Evolutionary conservation across 1,140 invertebrate genomes (phyloP).

Genomic region (Calosoma granatense): DNA sequence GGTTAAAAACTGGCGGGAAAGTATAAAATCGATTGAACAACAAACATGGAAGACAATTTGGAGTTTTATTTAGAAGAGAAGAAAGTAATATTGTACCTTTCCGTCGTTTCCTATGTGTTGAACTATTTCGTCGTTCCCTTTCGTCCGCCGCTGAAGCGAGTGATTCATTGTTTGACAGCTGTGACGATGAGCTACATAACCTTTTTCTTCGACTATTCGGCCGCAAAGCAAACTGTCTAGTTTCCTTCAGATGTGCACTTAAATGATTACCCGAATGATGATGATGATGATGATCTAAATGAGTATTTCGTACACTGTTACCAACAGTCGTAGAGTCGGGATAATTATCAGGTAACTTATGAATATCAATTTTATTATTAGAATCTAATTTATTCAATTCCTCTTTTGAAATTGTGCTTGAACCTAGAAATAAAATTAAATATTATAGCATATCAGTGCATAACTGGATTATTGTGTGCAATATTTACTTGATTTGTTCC

Average conservation of each 20-base stretch:
- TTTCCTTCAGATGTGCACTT: not conserved
- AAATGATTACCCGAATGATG: not conserved
- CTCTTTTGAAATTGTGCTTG: not conserved
- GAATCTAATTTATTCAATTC: not conserved
- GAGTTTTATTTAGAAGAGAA: too few relatives aligned
- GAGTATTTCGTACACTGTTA: constrained; percentile 2
- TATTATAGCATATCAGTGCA: not conserved
- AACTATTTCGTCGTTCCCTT: not conserved
- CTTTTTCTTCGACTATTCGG: constrained; percentile 30
- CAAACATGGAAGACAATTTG: too few relatives aligned
- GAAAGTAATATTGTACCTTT: too few relatives aligned
- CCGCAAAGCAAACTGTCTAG: not conserved
- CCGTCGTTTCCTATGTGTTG: too few relatives aligned
- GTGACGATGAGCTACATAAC: constrained; percentile 30
- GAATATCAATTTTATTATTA: not conserved
- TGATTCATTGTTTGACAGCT: constrained; percentile 27
- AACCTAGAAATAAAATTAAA: not conserved
- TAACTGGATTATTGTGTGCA: not conserved
- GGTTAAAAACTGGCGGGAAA: too few relatives aligned
- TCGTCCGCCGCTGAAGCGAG: constrained; percentile 21
- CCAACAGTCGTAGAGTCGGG: not conserved
- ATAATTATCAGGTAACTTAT: not conserved
- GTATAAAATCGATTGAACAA: too few relatives aligned
- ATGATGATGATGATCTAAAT: not conserved
- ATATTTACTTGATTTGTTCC: not conserved